phyloP scores from a whole-genome alignment of 2,113 vertebrate species.

The Stigmatopora nigra region DNA sequence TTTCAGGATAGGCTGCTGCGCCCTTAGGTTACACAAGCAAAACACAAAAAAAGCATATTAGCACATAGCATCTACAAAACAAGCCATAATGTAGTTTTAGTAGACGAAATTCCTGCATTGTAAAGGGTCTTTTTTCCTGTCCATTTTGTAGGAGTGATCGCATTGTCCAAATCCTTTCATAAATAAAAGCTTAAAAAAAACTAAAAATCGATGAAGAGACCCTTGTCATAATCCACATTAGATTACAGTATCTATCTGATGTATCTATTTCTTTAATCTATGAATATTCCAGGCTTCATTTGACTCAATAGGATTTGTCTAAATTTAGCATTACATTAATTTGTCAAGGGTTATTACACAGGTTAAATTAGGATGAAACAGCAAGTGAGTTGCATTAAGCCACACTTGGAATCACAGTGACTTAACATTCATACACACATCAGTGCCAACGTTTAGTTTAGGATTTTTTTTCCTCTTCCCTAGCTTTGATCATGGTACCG shows the following conservation, averaged over 20 bases:
- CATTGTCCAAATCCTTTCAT: not conserved
- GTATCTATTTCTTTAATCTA: not conserved
- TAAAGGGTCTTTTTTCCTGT: not conserved
- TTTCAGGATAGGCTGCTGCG: conserved; percentile 93
- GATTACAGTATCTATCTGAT: not conserved
- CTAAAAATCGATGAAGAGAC: too few species aligned
- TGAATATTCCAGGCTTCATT: not conserved
- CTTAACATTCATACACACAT: not conserved
- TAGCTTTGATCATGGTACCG: not conserved
- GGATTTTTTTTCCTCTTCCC: not conserved
- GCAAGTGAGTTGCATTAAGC: conserved; percentile 1
- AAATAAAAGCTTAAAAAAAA: not conserved
- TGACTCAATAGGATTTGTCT: not conserved
- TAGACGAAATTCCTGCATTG: not conserved
- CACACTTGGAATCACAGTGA: not conserved
- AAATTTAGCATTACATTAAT: not conserved
- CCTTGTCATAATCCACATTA: not conserved
- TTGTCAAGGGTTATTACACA: conserved; percentile 1
- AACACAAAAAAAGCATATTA: not conserved
- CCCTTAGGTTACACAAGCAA: conserved; percentile 68
- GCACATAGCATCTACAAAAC: conserved; percentile 7
- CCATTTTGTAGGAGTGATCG: conserved; percentile 2
- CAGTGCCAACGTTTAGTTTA: not conserved
- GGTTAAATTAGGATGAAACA: conserved; percentile 4
- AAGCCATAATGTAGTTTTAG: not conserved